A percentile compares a stretch with the other conserved stretches of the same genome.
Evolutionary conservation across 2,797 vertebrate species (phyloP).

Genomic region (Mormyrus proboscirostris): DNA sequence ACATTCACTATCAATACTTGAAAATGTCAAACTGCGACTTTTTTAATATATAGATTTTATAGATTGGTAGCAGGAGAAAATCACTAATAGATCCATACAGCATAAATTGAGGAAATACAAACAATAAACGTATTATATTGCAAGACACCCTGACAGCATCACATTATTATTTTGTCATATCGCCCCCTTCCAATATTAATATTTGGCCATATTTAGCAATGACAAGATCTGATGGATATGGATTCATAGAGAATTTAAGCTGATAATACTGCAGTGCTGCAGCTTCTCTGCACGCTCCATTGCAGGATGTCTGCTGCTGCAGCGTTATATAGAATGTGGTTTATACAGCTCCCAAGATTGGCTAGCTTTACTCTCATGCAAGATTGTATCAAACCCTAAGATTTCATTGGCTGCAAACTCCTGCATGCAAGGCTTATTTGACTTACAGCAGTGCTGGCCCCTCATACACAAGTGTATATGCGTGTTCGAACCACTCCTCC

Average conservation of each 20-base stretch:
- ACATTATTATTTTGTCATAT: background rate
- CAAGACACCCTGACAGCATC: background rate
- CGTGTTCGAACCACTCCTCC: conserved; percentile 35
- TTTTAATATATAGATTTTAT: background rate
- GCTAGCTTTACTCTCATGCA: conserved; percentile 30
- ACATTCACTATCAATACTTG: background rate
- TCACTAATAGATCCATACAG: background rate
- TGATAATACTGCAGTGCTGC: background rate
- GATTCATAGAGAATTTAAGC: background rate
- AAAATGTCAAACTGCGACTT: background rate
- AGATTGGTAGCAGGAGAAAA: background rate
- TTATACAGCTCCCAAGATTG: conserved; percentile 24
- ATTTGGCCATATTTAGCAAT: background rate
- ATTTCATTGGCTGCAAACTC: conserved; percentile 37
- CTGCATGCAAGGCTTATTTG: conserved; percentile 35
- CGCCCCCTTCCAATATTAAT: background rate
- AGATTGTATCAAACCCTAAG: conserved; percentile 32
- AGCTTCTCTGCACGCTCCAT: background rate
- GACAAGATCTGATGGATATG: background rate
- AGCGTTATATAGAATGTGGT: background rate
- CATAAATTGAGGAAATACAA: background rate
- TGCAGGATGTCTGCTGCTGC: background rate
- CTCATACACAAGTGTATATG: conserved; percentile 37
- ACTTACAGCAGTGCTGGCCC: conserved; percentile 36
- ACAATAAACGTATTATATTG: background rate